Base-by-base conservation (phyloP, 2,113 vertebrate species). In the Pardalotus punctatus region DNA sequence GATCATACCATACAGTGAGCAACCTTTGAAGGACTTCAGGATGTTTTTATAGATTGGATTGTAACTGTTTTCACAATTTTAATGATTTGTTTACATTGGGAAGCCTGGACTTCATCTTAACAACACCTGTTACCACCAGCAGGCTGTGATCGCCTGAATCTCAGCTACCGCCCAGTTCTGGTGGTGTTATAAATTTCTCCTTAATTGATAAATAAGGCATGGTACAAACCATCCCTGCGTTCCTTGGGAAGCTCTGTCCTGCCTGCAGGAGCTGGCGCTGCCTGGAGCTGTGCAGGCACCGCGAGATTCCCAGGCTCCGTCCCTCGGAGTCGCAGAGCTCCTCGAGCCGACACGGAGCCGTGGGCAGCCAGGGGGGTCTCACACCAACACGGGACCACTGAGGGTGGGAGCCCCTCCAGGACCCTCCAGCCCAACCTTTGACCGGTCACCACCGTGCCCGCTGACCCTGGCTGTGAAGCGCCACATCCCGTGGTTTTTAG, bases 391-490 rank as follows among this genome's bases (percentile, higher is more conserved):
- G 4, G n/a, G 5, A 5, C 11, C 11, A 0, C 38, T 0, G 10
- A 1, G 33, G 0, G 0, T 6, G 72, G 83, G 40, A 15, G 7
- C n/a, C 5, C n/a, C 64, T 8, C 53, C n/a, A 14, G 53, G 40
- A 1, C 0, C 23, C 27, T n/a, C n/a, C n/a, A n/a, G n/a, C 5
- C 6, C 48, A 12, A 1, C 69, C 48, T 8, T 11, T 22, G n/a
- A 3, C 9, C 33, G 2, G 3, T 6, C 22, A 2, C 4, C 38
- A 2, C 25, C 7, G 5, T 9, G 48, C 2, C 2, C 60, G 6
- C 60, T 5, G 0, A 4, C 13, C 42, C 81, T 6, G n/a, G n/a
- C n/a, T n/a, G n/a, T n/a, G 1, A 1, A 8, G 23, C 3, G n/a
- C 40, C 42, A 12, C 4, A 1, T 1, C 23, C 15, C 42, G 50